Conservation (phyloP, 2,113 vertebrate genomes). For the Heterochromis multidens region DNA sequence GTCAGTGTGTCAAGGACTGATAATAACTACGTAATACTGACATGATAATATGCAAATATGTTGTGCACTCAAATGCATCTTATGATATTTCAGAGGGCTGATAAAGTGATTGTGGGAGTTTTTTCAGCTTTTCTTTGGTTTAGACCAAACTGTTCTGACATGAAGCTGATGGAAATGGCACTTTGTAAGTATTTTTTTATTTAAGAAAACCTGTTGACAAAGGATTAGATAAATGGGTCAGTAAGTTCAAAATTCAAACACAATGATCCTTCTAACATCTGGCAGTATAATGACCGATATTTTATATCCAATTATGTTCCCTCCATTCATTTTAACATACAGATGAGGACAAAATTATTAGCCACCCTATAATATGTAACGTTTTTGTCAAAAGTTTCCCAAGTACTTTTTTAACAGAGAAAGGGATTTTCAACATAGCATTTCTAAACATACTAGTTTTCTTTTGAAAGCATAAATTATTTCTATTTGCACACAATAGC, state of each 20-base stretch:
- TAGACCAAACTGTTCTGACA: neutral
- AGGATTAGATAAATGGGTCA: neutral
- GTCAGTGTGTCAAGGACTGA: neutral
- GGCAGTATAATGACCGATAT: neutral
- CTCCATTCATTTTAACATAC: neutral
- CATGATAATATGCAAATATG: neutral
- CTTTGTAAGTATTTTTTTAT: neutral
- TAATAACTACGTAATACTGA: neutral
- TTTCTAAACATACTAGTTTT: neutral
- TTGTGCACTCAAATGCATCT: neutral
- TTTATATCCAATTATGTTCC: neutral
- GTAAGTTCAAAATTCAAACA: neutral
- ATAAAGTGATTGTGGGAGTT: neutral
- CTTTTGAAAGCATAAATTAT: neutral
- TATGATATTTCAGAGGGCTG: neutral
- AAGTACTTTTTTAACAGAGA: neutral
- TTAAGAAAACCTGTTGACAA: neutral
- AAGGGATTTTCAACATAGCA: neutral
- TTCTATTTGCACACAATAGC: too few species aligned
- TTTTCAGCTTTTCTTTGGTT: neutral
- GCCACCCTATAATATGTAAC: accelerated
- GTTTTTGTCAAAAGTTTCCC: neutral
- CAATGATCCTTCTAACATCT: neutral
- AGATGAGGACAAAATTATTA: too few species aligned
- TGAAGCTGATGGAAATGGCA: neutral